Evolutionary conservation across 2,113 vertebrate genomes (phyloP).

Genomic region (zebrafish (Danio rerio)): DNA sequence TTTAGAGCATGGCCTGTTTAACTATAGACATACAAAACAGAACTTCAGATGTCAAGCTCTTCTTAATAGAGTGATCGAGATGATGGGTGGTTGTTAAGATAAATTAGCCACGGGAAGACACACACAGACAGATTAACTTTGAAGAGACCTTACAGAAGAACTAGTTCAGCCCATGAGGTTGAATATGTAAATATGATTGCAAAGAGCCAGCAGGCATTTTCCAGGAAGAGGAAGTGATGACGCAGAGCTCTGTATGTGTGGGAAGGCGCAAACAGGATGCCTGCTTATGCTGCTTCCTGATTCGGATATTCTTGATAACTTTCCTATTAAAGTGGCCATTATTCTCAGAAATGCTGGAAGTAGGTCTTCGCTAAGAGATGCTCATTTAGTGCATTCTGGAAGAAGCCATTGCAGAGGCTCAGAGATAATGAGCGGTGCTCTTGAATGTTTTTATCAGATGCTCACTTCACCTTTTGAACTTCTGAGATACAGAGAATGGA

Average conservation of each 20-base stretch:
- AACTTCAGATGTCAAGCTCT: too few relatives aligned
- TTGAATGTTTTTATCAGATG: slow-evolving; percentile 21
- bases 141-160: slow-evolving; percentile 10
- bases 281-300: slow-evolving; percentile 75
- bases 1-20: too few relatives aligned
- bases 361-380: not conserved
- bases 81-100: not conserved
- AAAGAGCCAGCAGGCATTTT: slow-evolving; percentile 67
- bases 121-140: slow-evolving; percentile 13
- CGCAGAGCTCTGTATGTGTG: slow-evolving; percentile 65
- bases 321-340: slow-evolving; percentile 62
- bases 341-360: slow-evolving; percentile 23
- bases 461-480: not conserved
- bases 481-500: not conserved
- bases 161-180: slow-evolving; percentile 37
- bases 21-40: too few relatives aligned
- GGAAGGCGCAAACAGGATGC: slow-evolving; percentile 79
- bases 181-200: slow-evolving; percentile 65
- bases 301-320: slow-evolving; percentile 67
- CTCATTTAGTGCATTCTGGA: not conserved
- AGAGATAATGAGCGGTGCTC: not conserved
- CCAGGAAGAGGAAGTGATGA: slow-evolving; percentile 81
- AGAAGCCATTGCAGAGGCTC: not conserved
- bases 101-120: not conserved
- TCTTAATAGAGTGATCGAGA: too few relatives aligned